Base-by-base conservation (phyloP, 2,888 invertebrate species). In the Clanis bilineata region DNA sequence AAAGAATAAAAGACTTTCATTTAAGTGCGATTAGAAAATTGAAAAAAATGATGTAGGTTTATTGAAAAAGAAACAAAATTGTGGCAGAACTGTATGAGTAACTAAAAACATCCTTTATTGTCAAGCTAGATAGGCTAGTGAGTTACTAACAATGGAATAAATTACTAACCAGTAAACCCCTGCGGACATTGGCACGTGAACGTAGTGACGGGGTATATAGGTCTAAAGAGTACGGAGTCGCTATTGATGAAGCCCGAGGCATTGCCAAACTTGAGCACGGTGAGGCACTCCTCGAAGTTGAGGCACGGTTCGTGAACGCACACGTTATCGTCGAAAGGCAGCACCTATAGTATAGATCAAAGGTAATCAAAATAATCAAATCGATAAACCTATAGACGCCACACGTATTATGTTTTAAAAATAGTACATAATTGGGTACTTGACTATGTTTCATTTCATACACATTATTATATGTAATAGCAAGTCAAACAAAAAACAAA, bases 301-400 rank as follows among this genome's bases (percentile, higher is more conserved):
- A 98, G 92, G 76, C 99, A 99, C 0, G 98, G 98, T 79, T 99
- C 99, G 58, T 97, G 94, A 0, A 98, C 97, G 84, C 99, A 99
- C 0, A 99, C 93, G 87, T 98, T 98, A 83, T 99, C 99, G 79
- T 98, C 98, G 83, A 99, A 99, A 0, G 99, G 98, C 7, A 98
- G 87, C 0, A 99, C 97, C 94, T 96, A 72, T 15, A 7, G 6
- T 6, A 2, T 7, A 9, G 7, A 5, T 15, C 18, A 7, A 18
- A 18, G 7, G 12, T 15, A 18, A 41, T 41, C 7, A 7, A 15
- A 18, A 12, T 3, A 36, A 2, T 12, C 36, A 36, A 12, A 12
- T 12, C 12, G 1, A 36, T 36, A 36, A 32, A 9, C 36, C 36
- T 12, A 10, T 12, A 12, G 36, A 36, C 12, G 36, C 36, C 36